Base-by-base conservation (phyloP, 2,888 invertebrate genomes). In the Eledona agricola region DNA sequence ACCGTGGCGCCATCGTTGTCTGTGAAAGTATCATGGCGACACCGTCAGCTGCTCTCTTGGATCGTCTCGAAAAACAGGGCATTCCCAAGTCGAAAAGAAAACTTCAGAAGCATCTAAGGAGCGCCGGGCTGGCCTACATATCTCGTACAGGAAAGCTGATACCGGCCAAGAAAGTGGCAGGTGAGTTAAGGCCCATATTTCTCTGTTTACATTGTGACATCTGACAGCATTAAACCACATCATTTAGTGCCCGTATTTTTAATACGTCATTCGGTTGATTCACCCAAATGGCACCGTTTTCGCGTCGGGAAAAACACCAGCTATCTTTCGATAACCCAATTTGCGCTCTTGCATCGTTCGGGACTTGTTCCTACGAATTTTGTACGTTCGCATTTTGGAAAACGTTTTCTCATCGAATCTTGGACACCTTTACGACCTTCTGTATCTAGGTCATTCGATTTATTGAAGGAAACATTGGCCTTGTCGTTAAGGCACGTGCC, bases 121-220 rank as follows among this genome's bases (percentile, higher is more conserved):
- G 76, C 63, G 74, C 77, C 55, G 79, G 79, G 32, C 65, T 77
- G 64, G 78, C 77, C 58, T 79, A 79, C 72, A 75, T 79, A 60
- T 78, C 78, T 51, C 67, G 78, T 55, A 78, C 78, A 31, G 79
- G 79, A 51, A 78, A 78, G 70, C 67, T 78, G 53, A 76, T 79
- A 60, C 78, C 78, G 37, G 79, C 79, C 15, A 79, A 79, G 69
- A 74, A 70, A 69, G 77, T 79, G 50, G 75, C 78, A 76, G 78
- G 77, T 77, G 69, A 62, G 76, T 70, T 55, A 57, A 50, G 59
- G 43, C 32, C 29, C 10, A 23, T 51, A 58, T 61, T 51, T 60
- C 37, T 52, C 55, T 72, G 70, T 73, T 73, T 72, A 72, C 72
- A 71, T 72, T 68, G 62, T 63, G 60, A 64, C 64, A 65, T 58